Evolutionary conservation across 2,113 vertebrate genomes (phyloP), one percentile per base, ranked within the genome.

Genomic region (Mugil cephalus): DNA sequence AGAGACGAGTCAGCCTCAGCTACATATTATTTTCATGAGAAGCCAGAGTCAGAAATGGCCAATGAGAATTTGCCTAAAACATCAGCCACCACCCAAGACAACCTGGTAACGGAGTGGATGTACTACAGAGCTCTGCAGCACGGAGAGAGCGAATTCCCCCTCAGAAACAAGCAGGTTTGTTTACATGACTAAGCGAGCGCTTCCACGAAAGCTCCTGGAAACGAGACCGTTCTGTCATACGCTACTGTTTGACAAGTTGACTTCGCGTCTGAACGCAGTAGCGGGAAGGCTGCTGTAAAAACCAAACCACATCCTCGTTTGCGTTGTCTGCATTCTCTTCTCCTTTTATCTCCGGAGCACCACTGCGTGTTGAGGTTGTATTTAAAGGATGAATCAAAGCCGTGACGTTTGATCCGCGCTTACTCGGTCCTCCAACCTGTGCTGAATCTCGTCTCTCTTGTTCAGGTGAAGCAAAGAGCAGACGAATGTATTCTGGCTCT

Each of bases 1-100:
- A 98, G 98, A 89, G 97, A 99, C 63, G 87, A 93, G 84, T 99
- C 98, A 0, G 94, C 96, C 24, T 96, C 96, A 11, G 96, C 97
- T 1, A 98, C 97, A 0, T 99, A 94, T 84, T 96, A 94, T 42
- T 95, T 88, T 62, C 93, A 87, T 46, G 93, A 94, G 56, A 94
- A 88, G 63, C 59, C 87, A 0, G 34, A 87, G 54, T 64, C 70
- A 6, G 93, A 94, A 47, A 75, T 35, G 39, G 71, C 87, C 9
- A 78, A 90, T n/a, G 67, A 87, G 12, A 36, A 14, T 0, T 60
- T 70, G 1, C 18, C 62, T 10, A 73, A 80, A 56, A 43, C 67
- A 1, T 54, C 77, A 0, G 43, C 21, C 6, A 52, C 85, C 1
- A 53, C 35, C 17, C 71, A 68, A 0, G 74, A 90, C 13, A 55